phyloP scores from a whole-genome alignment of 1,140 invertebrate genomes.

The Colletes latitarsis region DNA sequence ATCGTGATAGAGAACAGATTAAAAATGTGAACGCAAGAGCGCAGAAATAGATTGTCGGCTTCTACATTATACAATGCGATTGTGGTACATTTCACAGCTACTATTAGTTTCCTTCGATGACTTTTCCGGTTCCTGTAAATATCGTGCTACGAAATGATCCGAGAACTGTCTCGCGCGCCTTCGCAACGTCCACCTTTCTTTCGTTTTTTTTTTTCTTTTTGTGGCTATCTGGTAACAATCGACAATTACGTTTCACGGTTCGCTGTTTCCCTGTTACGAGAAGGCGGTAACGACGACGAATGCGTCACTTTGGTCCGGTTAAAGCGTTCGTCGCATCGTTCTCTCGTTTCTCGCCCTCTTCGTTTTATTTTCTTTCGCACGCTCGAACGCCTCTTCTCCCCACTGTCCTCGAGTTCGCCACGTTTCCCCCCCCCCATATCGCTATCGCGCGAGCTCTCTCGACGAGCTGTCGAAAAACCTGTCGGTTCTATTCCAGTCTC shows the following conservation, averaged over 20 bases:
- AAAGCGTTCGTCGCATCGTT: slow-evolving; percentile 12
- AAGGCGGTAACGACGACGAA: slow-evolving; percentile 54
- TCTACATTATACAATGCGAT: slow-evolving; percentile 16
- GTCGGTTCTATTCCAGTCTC: background rate
- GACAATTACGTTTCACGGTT: slow-evolving; percentile 55
- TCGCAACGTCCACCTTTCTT: slow-evolving; percentile 19
- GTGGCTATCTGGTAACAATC: slow-evolving; percentile 42
- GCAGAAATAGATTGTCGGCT: slow-evolving; percentile 4
- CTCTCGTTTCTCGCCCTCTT: background rate
- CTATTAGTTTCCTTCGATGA: background rate
- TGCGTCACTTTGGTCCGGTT: slow-evolving; percentile 22
- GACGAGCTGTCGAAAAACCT: slow-evolving; percentile 20
- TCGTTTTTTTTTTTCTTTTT: slow-evolving; percentile 19
- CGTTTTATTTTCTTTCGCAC: slow-evolving; percentile 13
- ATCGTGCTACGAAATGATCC: slow-evolving; percentile 6
- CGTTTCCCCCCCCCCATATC: background rate
- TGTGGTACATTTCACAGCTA: background rate
- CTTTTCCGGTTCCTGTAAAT: background rate
- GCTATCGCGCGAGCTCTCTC: background rate
- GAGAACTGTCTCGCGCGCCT: background rate
- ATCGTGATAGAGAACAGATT: background rate
- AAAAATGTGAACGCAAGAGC: slow-evolving; percentile 1
- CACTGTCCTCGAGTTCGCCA: background rate
- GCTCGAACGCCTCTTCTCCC: slow-evolving; percentile 4
- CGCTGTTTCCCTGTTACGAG: slow-evolving; percentile 49